Conservation (phyloP, 2,797 vertebrate genomes). For the Chanos chanos region DNA sequence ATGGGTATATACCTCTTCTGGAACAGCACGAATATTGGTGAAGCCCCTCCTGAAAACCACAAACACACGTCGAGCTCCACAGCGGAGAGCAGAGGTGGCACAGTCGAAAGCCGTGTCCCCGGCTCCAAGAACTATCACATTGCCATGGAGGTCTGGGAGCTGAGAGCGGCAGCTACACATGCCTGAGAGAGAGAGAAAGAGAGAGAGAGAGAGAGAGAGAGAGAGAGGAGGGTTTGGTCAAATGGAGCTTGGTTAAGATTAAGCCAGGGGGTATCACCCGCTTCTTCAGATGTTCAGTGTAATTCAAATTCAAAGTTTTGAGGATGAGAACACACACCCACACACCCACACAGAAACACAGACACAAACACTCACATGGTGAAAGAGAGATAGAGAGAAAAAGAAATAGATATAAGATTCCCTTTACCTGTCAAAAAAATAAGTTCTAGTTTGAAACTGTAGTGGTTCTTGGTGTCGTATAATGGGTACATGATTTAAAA, state of each 20-base stretch:
- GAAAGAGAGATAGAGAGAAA: neutral
- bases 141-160: slow-evolving; percentile 79
- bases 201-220: neutral
- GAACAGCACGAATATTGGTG: slow-evolving; percentile 88
- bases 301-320: no score
- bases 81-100: slow-evolving; percentile 90
- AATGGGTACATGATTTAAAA: no score
- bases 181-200: slow-evolving; percentile 60
- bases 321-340: neutral
- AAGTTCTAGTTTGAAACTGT: no score
- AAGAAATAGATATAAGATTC: neutral
- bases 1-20: slow-evolving; percentile 85
- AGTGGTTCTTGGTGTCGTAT: no score
- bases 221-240: neutral
- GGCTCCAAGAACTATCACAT: slow-evolving; percentile 86
- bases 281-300: no score
- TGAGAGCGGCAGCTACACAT: slow-evolving; percentile 82
- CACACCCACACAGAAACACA: slow-evolving; percentile 1
- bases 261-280: no score
- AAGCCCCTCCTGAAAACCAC: slow-evolving; percentile 93
- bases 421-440: no score
- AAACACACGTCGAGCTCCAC: slow-evolving; percentile 85
- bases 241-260: neutral
- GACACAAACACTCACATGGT: neutral
- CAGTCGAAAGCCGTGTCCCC: slow-evolving; percentile 97